Base-by-base conservation (phyloP, 2,888 invertebrate genomes). In the Lamproptera curius region DNA sequence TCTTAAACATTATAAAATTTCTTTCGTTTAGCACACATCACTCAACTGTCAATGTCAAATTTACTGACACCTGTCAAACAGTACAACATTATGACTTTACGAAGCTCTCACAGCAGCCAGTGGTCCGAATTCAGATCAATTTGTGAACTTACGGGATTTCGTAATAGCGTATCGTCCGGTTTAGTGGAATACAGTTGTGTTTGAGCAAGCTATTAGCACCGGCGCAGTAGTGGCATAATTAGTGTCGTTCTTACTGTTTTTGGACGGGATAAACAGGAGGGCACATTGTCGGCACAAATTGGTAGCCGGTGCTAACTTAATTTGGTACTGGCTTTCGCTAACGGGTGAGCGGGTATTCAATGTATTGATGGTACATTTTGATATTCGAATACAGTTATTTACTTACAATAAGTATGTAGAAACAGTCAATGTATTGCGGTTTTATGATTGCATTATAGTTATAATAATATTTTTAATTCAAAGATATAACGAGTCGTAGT, bases 171-270 rank as follows among this genome's bases (percentile, higher is more conserved):
- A 43, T n/a, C 34, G 28, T 15, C 13, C 20, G 60, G 66, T 65
- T 72, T 63, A 72, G 64, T 67, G 58, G 65, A 74, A 76, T 73
- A 72, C 65, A 62, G 71, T 68, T 63, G 73, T 61, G 75, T 82
- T 67, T 83, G 79, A 73, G 70, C 72, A 78, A 77, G 57, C 67
- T 53, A 79, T 87, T 86, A 87, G 59, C 85, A 76, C 77, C 56
- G 53, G 63, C 61, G 82, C 78, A 67, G 84, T 70, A 76, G 62
- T 54, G 58, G 63, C 74, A 65, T 84, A 83, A 85, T 87, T 86
- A 86, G 87, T 83, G 82, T 83, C 85, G 80, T 85, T 85, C 75
- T 83, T 83, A 84, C 83, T 83, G 69, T 83, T 84, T 82, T 81
- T 77, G 81, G 80, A 80, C 68, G 82, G 82, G 86, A 86, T 86